Evolutionary conservation across 2,797 vertebrate species (phyloP).

Genomic region (Sebastiscus tertius): DNA sequence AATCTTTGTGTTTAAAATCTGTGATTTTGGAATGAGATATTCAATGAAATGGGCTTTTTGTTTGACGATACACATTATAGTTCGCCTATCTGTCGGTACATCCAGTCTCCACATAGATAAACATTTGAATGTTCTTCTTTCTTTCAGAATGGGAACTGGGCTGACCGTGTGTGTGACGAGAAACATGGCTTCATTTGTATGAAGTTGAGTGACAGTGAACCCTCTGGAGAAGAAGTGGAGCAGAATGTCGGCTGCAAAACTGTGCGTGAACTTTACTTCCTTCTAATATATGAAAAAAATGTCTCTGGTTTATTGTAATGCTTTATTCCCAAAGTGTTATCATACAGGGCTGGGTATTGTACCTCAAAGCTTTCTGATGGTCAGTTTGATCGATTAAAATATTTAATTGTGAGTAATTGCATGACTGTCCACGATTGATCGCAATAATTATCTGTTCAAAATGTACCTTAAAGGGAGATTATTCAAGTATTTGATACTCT

Average conservation of each 20-base stretch:
- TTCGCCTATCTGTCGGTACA: not conserved
- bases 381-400: too few relatives aligned
- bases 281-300: not conserved
- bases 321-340: not conserved
- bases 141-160: constrained; percentile 31
- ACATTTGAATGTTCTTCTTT: not conserved
- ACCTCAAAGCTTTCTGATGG: too few relatives aligned
- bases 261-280: not conserved
- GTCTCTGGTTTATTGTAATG: not conserved
- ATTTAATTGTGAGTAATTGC: too few relatives aligned
- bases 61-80: too few relatives aligned
- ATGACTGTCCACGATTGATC: too few relatives aligned
- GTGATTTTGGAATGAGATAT: not conserved
- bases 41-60: too few relatives aligned
- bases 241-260: not conserved
- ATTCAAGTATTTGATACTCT: too few relatives aligned
- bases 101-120: not conserved
- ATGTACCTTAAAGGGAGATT: too few relatives aligned
- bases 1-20: too few relatives aligned
- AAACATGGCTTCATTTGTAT: constrained; percentile 87
- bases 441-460: too few relatives aligned
- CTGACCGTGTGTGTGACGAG: constrained; percentile 82
- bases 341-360: too few relatives aligned
- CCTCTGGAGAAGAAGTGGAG: not conserved
- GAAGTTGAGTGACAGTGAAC: constrained; percentile 67